Evolutionary conservation across 2,113 vertebrate species (phyloP).

Genomic region (Pseudopipra pipra): DNA sequence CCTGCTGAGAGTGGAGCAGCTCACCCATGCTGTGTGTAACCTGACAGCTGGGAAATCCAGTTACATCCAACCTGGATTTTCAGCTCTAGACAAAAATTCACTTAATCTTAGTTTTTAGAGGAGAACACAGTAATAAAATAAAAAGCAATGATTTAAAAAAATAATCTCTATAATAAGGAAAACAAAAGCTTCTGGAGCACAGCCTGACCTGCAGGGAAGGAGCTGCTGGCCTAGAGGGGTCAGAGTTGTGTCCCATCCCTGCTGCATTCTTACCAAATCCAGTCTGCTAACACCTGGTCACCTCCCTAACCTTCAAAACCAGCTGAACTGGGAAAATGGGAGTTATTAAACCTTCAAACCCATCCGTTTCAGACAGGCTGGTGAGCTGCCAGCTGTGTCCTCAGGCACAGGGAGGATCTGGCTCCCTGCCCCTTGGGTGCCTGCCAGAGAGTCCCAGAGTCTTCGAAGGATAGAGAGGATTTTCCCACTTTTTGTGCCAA

Average conservation of each 20-base stretch:
- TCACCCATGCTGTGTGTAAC: rapidly evolving
- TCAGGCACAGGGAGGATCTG: rapidly evolving
- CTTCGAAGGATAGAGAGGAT: background rate
- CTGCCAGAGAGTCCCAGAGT: background rate
- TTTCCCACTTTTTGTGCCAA: background rate
- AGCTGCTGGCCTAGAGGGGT: background rate
- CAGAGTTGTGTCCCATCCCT: background rate
- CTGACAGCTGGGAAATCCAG: background rate
- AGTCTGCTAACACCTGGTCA: background rate
- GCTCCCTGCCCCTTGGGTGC: background rate
- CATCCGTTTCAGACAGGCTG: background rate
- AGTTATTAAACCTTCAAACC: background rate
- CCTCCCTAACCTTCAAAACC: background rate
- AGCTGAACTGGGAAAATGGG: background rate
- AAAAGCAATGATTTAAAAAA: background rate
- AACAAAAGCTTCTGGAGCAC: background rate
- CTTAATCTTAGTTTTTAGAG: background rate
- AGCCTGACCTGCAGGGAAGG: background rate
- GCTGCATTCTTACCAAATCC: background rate
- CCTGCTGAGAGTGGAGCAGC: rapidly evolving
- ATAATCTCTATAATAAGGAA: background rate
- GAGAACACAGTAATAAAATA: background rate
- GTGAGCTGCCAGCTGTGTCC: rapidly evolving
- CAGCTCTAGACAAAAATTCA: background rate
- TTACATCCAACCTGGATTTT: background rate